phyloP scores from a whole-genome alignment of 2,888 invertebrate genomes.

The Hydrotaea diabolus region DNA sequence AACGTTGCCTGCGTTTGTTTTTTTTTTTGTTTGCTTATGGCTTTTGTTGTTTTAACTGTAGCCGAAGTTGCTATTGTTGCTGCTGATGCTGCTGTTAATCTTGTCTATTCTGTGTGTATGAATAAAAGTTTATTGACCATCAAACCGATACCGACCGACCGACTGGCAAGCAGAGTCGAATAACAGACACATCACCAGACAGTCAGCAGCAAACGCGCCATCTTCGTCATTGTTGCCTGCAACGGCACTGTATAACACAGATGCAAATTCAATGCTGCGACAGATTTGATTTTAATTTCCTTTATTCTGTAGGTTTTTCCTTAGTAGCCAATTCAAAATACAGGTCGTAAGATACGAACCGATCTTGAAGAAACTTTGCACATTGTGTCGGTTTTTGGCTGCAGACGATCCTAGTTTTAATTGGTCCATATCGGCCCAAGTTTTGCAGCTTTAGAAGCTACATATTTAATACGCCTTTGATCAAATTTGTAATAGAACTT shows the following conservation, averaged over 20 bases:
- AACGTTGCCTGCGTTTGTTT: background rate
- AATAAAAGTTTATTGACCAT: slow-evolving; percentile 24
- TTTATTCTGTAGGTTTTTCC: no score
- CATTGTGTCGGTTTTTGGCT: no score
- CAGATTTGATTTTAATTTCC: background rate
- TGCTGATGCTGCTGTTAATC: background rate
- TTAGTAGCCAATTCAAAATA: no score
- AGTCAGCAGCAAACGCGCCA: background rate
- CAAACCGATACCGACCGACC: background rate
- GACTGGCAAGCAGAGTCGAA: background rate
- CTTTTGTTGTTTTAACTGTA: background rate
- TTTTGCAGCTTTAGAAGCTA: no score
- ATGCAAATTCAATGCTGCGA: background rate
- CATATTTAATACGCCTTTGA: no score
- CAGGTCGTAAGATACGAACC: no score
- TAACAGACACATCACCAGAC: background rate
- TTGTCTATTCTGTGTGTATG: background rate
- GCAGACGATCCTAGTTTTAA: no score
- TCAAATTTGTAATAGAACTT: no score
- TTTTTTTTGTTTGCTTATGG: slow-evolving; percentile 4
- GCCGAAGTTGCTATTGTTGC: background rate
- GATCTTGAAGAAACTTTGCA: no score
- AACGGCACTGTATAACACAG: background rate
- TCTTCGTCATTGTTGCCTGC: background rate
- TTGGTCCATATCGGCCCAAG: no score